Base-by-base conservation (phyloP, 2,888 invertebrate genomes). In the Cataglyphis rosenhaueri region DNA sequence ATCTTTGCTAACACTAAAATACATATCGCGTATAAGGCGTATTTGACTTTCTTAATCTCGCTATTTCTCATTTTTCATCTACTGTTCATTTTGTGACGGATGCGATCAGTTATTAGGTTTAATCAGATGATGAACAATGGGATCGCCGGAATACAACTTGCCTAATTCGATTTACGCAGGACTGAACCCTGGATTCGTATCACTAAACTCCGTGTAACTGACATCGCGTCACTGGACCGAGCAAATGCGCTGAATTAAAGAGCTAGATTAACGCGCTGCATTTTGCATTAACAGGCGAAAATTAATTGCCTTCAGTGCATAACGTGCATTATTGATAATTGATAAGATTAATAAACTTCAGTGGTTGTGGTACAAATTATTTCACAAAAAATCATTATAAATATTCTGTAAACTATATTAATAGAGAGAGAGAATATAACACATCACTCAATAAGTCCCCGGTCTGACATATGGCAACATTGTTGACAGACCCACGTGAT, bases 81-180 rank as follows among this genome's bases (percentile, higher is more conserved):
- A n/a, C 32, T n/a, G 15, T 15, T 10, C 1, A 70, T 35, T 70
- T 55, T 21, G 1, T 32, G 15, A 35, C 9, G n/a, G 9, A 81
- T 12, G 25, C 21, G 18, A 21, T 25, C 44, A 55, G 55, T 64
- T 52, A 55, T 32, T 32, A 29, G 41, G 29, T 52, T 82, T 88
- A 85, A 85, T 88, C 83, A 85, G 48, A 81, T 84, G 82, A 86
- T 81, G 83, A 84, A 88, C 88, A 88, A 84, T 81, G 68, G 82
- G 83, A 86, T 88, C 81, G 82, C 38, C 70, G 29, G 38, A 48
- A 81, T 71, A 68, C 74, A 74, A 85, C 87, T 88, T 87, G 38
- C 62, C 83, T 86, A 88, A 88, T 83, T 88, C 78, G 66, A 88
- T 88, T 88, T 88, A 86, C 70, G 48, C 76, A 35, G 65, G 82